A percentile compares a stretch with the other conserved stretches of the same genome.
Evolutionary conservation across 2,113 vertebrate genomes (phyloP).

Genomic region (Vimba vimba): DNA sequence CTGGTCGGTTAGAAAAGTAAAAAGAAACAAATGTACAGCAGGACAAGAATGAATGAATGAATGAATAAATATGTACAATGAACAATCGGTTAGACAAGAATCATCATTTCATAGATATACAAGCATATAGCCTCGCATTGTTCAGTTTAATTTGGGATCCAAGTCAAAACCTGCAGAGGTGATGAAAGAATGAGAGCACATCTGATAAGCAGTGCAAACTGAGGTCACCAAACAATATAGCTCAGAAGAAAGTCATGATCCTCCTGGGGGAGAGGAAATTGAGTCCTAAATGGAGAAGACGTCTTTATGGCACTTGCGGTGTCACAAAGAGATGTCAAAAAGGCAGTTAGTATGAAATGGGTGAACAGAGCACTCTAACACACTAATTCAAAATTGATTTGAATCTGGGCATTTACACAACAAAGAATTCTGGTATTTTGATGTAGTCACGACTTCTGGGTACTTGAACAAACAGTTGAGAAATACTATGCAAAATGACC

Average conservation of each 20-base stretch:
- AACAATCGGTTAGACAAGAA: background rate
- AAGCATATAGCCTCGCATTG: background rate
- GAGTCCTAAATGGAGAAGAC: constrained; percentile 49
- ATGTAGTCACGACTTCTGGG: background rate
- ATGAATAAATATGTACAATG: background rate
- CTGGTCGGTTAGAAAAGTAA: too few relatives aligned
- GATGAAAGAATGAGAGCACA: background rate
- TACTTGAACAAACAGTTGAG: background rate
- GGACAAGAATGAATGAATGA: too few relatives aligned
- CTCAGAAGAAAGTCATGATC: constrained; percentile 39
- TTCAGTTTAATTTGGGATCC: background rate
- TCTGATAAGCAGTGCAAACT: constrained; percentile 5
- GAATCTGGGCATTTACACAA: background rate
- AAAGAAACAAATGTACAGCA: too few relatives aligned
- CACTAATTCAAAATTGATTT: constrained; percentile 41
- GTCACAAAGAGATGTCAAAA: constrained; percentile 31
- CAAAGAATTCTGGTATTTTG: background rate
- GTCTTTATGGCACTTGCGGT: constrained; percentile 5
- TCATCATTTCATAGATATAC: background rate
- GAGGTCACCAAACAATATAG: constrained; percentile 52
- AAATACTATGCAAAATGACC: background rate
- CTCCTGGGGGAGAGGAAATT: constrained; percentile 11
- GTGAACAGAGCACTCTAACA: background rate
- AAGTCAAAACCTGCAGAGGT: background rate
- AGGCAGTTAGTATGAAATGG: constrained; percentile 16